A percentile compares a stretch with the other conserved stretches of the same genome.
Conservation (phyloP, 2,113 vertebrate species). For the Laticauda laticaudata region DNA sequence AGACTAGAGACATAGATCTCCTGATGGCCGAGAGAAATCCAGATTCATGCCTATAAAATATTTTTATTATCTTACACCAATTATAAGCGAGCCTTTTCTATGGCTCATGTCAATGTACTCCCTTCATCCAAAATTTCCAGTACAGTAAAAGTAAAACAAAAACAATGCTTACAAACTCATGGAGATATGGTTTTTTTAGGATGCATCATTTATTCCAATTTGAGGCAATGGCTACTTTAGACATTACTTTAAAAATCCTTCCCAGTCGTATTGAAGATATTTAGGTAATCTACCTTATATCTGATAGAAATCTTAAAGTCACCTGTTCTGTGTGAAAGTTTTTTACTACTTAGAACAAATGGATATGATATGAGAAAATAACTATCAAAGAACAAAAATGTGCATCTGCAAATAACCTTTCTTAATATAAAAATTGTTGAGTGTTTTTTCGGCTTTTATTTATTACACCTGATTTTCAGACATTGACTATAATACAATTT, state of each 20-base stretch:
- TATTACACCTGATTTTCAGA: neutral
- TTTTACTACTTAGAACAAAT: neutral
- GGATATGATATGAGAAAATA: neutral
- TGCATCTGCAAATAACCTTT: neutral
- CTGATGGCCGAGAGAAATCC: neutral
- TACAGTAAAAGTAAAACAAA: neutral
- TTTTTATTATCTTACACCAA: neutral
- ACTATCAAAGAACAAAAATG: neutral
- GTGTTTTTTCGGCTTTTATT: neutral
- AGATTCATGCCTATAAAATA: neutral
- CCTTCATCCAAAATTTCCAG: neutral
- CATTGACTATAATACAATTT: neutral
- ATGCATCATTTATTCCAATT: neutral
- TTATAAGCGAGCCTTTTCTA: neutral
- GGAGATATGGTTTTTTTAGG: neutral
- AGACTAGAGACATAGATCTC: neutral
- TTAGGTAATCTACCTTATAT: neutral
- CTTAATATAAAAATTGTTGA: neutral
- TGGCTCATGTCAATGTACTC: neutral
- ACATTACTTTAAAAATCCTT: neutral
- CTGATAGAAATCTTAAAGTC: neutral
- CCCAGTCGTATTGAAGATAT: neutral
- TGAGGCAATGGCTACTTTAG: neutral
- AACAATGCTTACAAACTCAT: neutral
- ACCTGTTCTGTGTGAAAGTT: neutral